phyloP scores from a whole-genome alignment of 2,888 invertebrate genomes.

The Ormyrus pomaceus region DNA sequence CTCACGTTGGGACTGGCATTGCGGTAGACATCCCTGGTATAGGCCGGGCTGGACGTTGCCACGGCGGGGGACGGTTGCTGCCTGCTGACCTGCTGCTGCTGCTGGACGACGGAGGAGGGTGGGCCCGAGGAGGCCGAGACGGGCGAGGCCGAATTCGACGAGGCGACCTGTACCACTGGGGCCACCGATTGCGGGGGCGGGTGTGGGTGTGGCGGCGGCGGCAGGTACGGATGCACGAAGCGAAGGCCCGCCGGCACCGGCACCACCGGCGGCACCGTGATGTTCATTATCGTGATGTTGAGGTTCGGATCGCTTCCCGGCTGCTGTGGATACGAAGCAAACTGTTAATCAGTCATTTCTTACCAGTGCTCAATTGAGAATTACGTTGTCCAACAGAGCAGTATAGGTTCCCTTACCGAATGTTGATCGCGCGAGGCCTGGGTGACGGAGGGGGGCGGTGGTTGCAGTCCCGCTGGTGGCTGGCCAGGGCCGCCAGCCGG shows the following conservation, averaged over 20 bases:
- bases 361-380: too few relatives aligned
- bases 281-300: conserved; percentile 58
- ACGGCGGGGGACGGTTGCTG: conserved; percentile 56
- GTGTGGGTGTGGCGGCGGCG: conserved; percentile 70
- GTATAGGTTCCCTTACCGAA: conserved; percentile 27
- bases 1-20: conserved; percentile 71
- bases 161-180: conserved; percentile 52
- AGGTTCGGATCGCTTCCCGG: conserved; percentile 47
- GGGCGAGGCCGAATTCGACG: conserved; percentile 55
- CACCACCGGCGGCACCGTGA: conserved; percentile 72
- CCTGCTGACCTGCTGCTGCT: conserved; percentile 36
- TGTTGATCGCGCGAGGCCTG: conserved; percentile 47
- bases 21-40: conserved; percentile 71
- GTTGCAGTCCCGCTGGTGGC: conserved; percentile 54
- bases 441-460: conserved; percentile 32
- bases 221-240: conserved; percentile 72
- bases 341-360: too few relatives aligned
- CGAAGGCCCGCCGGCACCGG: conserved; percentile 75
- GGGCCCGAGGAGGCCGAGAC: conserved; percentile 50
- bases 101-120: conserved; percentile 44
- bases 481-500: conserved; percentile 59
- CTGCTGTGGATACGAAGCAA: conserved; percentile 13
- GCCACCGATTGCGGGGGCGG: conserved; percentile 54
- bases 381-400: too few relatives aligned
- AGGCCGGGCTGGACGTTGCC: conserved; percentile 69